These are phyloP conservation scores for Unio pictorum DNA, from an alignment of 2,888 invertebrate species.

Conservation along the genomic window DNA sequence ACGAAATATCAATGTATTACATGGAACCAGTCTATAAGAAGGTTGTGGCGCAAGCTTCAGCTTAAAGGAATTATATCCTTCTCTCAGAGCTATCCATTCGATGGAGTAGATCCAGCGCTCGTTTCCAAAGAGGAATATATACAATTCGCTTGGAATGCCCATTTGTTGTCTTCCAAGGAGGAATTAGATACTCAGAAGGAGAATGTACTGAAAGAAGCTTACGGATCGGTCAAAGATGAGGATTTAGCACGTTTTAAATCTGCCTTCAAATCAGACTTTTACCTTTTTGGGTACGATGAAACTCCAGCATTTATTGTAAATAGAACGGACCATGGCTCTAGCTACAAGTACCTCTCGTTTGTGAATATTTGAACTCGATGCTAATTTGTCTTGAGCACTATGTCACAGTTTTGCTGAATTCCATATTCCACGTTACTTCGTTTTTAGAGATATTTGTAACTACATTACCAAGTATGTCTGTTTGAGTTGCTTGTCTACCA, in stretches of 20 bases:
- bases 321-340: no score
- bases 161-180: constrained; percentile 9
- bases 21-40: constrained; percentile 25
- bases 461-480: no score
- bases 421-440: no score
- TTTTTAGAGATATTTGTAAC: no score
- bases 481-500: no score
- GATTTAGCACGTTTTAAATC: constrained; percentile 17
- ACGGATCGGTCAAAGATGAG: constrained; percentile 17
- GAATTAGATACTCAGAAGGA: constrained; percentile 19
- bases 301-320: constrained; percentile 12
- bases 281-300: constrained; percentile 23
- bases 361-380: no score
- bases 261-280: constrained; percentile 22
- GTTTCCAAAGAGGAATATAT: constrained; percentile 20
- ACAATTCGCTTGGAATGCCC: constrained; percentile 14
- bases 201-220: constrained; percentile 20
- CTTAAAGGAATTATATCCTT: constrained; percentile 23
- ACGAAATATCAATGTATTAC: constrained; percentile 11
- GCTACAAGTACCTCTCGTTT: no score
- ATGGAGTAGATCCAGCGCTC: constrained; percentile 2
- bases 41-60: constrained; percentile 33
- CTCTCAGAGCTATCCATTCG: constrained; percentile 5
- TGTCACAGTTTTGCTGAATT: no score
- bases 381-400: no score